A percentile compares a stretch with the other conserved stretches of the same genome.
phyloP scores from a whole-genome alignment of 2,888 invertebrate species.

The Drosophila percnosoma region DNA sequence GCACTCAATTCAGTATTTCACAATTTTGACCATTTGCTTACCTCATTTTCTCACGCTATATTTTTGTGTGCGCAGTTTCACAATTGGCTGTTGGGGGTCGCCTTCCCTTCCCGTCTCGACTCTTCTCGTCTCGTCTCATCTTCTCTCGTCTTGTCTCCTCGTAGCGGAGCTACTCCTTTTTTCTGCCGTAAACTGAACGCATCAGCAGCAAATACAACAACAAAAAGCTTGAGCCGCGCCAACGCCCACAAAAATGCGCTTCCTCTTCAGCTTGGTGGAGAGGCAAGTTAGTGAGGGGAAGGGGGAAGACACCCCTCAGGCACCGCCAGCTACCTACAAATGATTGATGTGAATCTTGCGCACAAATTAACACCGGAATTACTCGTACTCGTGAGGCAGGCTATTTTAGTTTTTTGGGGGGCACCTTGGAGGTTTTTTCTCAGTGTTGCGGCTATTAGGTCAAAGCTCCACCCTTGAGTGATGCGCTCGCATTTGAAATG shows the following conservation, averaged over 20 bases:
- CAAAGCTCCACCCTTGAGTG: slow-evolving; percentile 49
- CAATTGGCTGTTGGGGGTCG: slow-evolving; percentile 46
- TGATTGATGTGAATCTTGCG: slow-evolving; percentile 81
- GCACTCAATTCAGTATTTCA: slow-evolving; percentile 1
- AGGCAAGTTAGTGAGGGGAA: not conserved
- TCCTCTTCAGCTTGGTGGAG: slow-evolving; percentile 30
- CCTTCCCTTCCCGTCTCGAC: slow-evolving; percentile 1
- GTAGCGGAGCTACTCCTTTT: slow-evolving; percentile 60
- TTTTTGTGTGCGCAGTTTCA: slow-evolving; percentile 13
- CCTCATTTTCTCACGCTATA: slow-evolving; percentile 44
- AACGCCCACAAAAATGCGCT: slow-evolving; percentile 67
- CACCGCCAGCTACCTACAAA: slow-evolving; percentile 38
- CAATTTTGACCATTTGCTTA: not conserved
- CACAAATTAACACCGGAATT: slow-evolving; percentile 83
- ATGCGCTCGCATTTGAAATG: slow-evolving; percentile 70
- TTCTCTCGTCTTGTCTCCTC: not conserved
- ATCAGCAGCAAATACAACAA: slow-evolving; percentile 26
- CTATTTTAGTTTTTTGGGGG: not conserved
- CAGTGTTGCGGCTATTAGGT: slow-evolving; percentile 50
- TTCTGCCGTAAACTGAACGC: slow-evolving; percentile 29
- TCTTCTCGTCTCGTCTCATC: not conserved
- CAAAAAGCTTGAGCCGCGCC: slow-evolving; percentile 67
- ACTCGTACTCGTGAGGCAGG: slow-evolving; percentile 61
- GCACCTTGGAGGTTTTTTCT: not conserved
- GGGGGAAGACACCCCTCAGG: slow-evolving; percentile 3